Base-by-base conservation (phyloP, 2,888 invertebrate genomes). In the Frankliniella intonsa region DNA sequence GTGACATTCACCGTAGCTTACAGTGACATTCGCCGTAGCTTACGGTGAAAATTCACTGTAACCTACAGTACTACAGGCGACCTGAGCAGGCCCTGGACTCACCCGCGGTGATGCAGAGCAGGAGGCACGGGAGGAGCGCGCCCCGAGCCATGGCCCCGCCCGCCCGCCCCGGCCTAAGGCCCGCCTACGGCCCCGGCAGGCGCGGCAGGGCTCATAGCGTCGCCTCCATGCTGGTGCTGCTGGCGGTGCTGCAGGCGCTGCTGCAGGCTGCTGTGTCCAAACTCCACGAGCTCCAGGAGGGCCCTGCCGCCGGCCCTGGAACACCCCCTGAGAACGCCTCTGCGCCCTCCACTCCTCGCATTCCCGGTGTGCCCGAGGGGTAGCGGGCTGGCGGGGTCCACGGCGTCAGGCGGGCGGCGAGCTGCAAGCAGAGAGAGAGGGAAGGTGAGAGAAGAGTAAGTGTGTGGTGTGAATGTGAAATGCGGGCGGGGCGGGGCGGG, bases 121-220 rank as follows among this genome's bases (percentile, higher is more conserved):
- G 22, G 69, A 69, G 69, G 69, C 69, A 69, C 69, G n/a, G n/a
- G 19, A 69, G n/a, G 69, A 69, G 69, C n/a, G 69, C 69, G 69
- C 22, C 11, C 69, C 69, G 69, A 22, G 69, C 69, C 69, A 69
- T 69, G 69, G 69, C 69, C 69, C n/a, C 17, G 65, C 9, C 65
- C n/a, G 38, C 38, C 38, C 38, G 38, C 38, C 38, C 38, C 38
- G 38, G 38, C 38, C 38, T 38, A 38, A 38, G 38, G 38, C 38
- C 38, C 38, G 38, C 38, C 38, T 38, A 38, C 5, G 38, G 38
- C 38, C 38, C 38, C 38, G 38, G 38, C 38, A 38, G 38, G 38
- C 2, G 38, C 38, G 38, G 38, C 38, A 38, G 38, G 38, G 5
- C 22, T 69, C 69, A 69, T 69, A 22, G 7, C 69, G 69, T 11